phyloP scores from a whole-genome alignment of 1,140 invertebrate genomes.

The Drosophila sucinea region DNA sequence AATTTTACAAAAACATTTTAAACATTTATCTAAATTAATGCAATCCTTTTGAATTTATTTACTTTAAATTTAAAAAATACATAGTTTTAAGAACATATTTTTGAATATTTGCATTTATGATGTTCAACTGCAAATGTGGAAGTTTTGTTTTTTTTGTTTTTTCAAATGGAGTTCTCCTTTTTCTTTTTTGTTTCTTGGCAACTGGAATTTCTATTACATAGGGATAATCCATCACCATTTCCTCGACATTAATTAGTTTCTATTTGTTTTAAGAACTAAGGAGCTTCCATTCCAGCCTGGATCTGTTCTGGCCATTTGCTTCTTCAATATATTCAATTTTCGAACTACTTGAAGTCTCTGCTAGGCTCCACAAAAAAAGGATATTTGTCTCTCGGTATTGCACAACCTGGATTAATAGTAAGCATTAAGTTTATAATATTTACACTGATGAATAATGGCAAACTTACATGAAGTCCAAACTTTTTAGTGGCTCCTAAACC shows the following conservation, averaged over 20 bases:
- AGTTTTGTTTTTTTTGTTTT: no score
- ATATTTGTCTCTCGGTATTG: neutral
- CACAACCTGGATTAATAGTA: neutral
- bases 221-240: neutral
- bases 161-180: neutral
- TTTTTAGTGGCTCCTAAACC: neutral
- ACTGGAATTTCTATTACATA: slow-evolving; percentile 13
- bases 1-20: no score
- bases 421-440: neutral
- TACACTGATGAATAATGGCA: neutral
- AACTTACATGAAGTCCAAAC: neutral
- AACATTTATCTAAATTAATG: no score
- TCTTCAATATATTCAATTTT: neutral
- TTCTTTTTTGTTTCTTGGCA: neutral
- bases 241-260: neutral
- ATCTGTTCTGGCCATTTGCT: neutral
- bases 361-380: neutral
- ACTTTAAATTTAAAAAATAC: no score
- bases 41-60: no score
- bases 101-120: no score
- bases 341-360: neutral
- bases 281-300: no score
- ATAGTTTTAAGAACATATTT: no score
- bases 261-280: neutral
- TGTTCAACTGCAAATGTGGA: no score